Conservation (phyloP, 2,113 vertebrate species). For the Clupea harengus region DNA sequence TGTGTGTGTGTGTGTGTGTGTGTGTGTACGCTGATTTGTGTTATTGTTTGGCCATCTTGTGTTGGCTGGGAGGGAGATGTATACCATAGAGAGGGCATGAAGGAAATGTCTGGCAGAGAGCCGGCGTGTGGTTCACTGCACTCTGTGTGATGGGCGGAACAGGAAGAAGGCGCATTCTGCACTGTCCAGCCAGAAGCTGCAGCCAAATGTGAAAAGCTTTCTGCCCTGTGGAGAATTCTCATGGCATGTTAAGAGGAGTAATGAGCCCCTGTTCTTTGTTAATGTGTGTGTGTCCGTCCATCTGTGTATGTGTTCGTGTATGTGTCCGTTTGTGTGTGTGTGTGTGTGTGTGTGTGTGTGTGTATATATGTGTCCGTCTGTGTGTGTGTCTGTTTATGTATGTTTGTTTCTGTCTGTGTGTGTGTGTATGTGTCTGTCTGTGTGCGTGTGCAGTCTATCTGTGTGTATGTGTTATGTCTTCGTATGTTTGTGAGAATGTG, state of each 20-base stretch:
- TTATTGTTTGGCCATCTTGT: no score
- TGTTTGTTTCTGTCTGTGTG: neutral
- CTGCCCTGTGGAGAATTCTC: neutral
- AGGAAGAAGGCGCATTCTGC: conserved; percentile 35
- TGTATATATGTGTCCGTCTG: neutral
- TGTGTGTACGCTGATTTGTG: no score
- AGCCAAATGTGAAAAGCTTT: conserved; percentile 5
- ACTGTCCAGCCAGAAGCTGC: conserved; percentile 18
- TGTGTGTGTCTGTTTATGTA: neutral
- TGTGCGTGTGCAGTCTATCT: neutral
- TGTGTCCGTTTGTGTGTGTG: neutral
- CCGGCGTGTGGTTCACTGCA: conserved; percentile 17
- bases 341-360: neutral
- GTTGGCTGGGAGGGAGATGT: neutral
- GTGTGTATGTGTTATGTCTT: neutral
- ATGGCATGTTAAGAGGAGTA: neutral
- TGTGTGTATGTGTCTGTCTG: conserved; percentile 9
- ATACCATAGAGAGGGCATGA: conserved; percentile 25
- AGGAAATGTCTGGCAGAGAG: conserved; percentile 31
- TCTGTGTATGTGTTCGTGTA: neutral
- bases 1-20: neutral
- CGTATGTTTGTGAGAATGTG: neutral
- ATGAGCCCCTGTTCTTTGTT: neutral
- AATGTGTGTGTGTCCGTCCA: neutral
- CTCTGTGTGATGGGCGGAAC: conserved; percentile 20